Base-by-base conservation (phyloP, 2,113 vertebrate genomes). In the Burhinus bistriatus region DNA sequence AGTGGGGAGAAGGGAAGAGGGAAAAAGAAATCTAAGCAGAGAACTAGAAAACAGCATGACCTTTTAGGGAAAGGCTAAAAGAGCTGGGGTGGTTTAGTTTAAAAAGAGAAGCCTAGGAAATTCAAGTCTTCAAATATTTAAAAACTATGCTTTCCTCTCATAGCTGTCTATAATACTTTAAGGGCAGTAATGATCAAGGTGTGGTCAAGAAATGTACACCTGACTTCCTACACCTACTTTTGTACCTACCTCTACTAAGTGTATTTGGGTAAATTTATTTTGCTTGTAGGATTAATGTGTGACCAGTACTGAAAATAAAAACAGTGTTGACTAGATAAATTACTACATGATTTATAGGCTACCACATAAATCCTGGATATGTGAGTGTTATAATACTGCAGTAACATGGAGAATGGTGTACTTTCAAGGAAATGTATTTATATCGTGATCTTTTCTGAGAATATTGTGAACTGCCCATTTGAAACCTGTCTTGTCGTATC, bases 151-250 rank as follows among this genome's bases (percentile, higher is more conserved):
- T 69, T 3, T 68, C 6, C 22, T 93, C 32, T 83, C 11, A 5
- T 32, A 49, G 10, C 30, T 58, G 2, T 32, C 7, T 40, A 0
- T 89, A 51, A 14, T 73, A 59, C 18, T 68, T 68, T 3, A 77
- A 52, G 14, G 30, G 17, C 36, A 38, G 42, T 54, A 65, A 58
- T 61, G 17, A 22, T 80, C 11, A 21, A 87, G 23, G 23, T 61
- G 14, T 59, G 23, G 34, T 72, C 23, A 36, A 80, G 40, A 34
- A 80, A 36, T 0, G 0, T 82, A 9, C 6, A 23, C 6, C 21
- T 70, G 38, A 62, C 38, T 93, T 84, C 40, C 27, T 88, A 12
- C 16, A 44, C 22, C 40, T 88, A 23, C 32, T 87, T 80, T 32
- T 85, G 27, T 5, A 34, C 51, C 8, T 80, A 49, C 9, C 13